phyloP scores from a whole-genome alignment of 2,888 invertebrate genomes.

The Byasa hedistus region DNA sequence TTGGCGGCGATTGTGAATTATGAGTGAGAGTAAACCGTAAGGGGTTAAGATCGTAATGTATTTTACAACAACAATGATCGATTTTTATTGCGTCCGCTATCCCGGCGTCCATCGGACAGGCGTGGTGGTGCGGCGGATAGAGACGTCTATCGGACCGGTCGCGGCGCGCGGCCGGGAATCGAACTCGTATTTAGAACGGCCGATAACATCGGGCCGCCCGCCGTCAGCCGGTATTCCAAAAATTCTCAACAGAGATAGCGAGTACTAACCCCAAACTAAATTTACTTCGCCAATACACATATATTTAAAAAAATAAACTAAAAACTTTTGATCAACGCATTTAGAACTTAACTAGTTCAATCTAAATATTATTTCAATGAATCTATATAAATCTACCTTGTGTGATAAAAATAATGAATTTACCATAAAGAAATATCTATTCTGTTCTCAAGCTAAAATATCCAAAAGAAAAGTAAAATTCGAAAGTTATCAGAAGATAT shows the following conservation, averaged over 20 bases:
- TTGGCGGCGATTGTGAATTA: neutral
- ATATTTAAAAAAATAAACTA: too few relatives aligned
- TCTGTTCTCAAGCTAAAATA: too few relatives aligned
- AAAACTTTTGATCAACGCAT: too few relatives aligned
- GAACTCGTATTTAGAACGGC: slow-evolving; percentile 36
- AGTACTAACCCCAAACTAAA: slow-evolving; percentile 45
- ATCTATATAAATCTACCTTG: too few relatives aligned
- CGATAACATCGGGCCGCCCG: slow-evolving; percentile 41
- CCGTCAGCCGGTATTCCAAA: slow-evolving; percentile 46
- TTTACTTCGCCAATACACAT: slow-evolving; percentile 1
- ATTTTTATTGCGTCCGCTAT: slow-evolving; percentile 30
- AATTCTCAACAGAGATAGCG: slow-evolving; percentile 48
- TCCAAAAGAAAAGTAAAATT: too few relatives aligned
- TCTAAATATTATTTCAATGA: too few relatives aligned
- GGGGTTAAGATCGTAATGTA: slow-evolving; percentile 1
- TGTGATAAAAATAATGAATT: too few relatives aligned
- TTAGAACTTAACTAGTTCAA: too few relatives aligned
- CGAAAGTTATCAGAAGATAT: too few relatives aligned
- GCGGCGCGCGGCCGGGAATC: slow-evolving; percentile 37
- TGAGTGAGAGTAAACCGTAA: slow-evolving; percentile 7
- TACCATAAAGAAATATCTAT: too few relatives aligned
- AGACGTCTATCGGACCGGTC: slow-evolving; percentile 37
- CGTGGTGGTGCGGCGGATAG: slow-evolving; percentile 34
- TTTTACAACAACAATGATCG: slow-evolving; percentile 29
- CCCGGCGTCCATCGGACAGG: slow-evolving; percentile 27